A percentile compares a stretch with the other conserved stretches of the same genome.
Evolutionary conservation across 2,888 invertebrate genomes (phyloP).

Genomic region (Incurvaria masculella): DNA sequence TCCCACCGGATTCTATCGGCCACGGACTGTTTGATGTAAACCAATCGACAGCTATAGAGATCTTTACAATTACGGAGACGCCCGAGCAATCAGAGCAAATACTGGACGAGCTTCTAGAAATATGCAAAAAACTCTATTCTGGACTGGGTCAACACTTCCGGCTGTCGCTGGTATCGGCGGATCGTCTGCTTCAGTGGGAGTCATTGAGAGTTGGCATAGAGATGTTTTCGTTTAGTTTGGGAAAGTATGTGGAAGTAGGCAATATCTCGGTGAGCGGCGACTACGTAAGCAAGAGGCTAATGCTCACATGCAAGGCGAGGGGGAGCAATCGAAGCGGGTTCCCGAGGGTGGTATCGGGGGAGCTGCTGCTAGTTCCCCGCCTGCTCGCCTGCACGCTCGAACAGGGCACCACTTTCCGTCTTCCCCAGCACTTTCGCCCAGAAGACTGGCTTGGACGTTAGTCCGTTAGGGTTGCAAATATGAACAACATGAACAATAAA

Average conservation of each 20-base stretch:
- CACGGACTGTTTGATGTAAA: constrained; percentile 63
- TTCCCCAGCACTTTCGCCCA: constrained; percentile 31
- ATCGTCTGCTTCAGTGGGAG: constrained; percentile 62
- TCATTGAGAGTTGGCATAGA: constrained; percentile 66
- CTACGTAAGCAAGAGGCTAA: constrained; percentile 74
- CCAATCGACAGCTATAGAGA: constrained; percentile 66
- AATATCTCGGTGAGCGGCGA: constrained; percentile 67
- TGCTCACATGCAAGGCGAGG: constrained; percentile 63
- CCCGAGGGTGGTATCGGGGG: constrained; percentile 68
- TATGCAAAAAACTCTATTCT: constrained; percentile 59
- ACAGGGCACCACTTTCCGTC: constrained; percentile 38
- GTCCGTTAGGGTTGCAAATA: no score
- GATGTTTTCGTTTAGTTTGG: constrained; percentile 65
- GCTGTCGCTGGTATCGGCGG: constrained; percentile 59
- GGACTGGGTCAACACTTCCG: constrained; percentile 66
- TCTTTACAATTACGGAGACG: constrained; percentile 60
- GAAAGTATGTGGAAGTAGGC: constrained; percentile 69
- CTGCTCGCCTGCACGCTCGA: constrained; percentile 73
- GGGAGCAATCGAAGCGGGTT: constrained; percentile 60
- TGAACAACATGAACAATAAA: no score
- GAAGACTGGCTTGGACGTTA: constrained; percentile 35
- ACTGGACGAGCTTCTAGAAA: constrained; percentile 53
- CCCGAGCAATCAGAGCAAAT: constrained; percentile 43
- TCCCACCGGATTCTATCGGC: constrained; percentile 35
- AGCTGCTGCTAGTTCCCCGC: constrained; percentile 69